phyloP scores from a whole-genome alignment of 2,888 invertebrate genomes.

The Rhagonycha fulva region DNA sequence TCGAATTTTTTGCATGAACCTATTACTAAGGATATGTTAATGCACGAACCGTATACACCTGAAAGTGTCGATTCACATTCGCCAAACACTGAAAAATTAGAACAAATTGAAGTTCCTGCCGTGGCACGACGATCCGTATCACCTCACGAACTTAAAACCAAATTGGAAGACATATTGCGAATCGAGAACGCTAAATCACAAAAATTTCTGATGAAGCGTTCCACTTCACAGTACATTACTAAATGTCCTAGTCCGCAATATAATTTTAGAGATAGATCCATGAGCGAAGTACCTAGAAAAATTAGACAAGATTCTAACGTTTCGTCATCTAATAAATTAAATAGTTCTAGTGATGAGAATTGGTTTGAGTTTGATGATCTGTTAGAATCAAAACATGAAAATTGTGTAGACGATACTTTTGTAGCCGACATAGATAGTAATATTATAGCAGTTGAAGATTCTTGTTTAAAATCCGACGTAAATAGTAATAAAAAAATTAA shows the following conservation, averaged over 20 bases:
- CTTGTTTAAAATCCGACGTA: constrained; percentile 1
- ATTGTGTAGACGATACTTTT: constrained; percentile 12
- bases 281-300: constrained; percentile 45
- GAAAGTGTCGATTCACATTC: constrained; percentile 80
- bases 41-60: constrained; percentile 79
- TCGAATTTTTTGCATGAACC: constrained; percentile 59
- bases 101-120: constrained; percentile 42
- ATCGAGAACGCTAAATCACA: constrained; percentile 38
- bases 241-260: constrained; percentile 19
- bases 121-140: constrained; percentile 56
- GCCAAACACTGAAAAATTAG: constrained; percentile 61
- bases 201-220: constrained; percentile 40
- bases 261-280: constrained; percentile 39
- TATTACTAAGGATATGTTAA: constrained; percentile 54
- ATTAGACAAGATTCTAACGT: constrained; percentile 38
- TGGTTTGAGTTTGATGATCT: constrained; percentile 55
- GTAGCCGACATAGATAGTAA: not conserved
- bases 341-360: constrained; percentile 56
- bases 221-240: constrained; percentile 42
- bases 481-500: constrained; percentile 15
- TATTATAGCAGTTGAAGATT: constrained; percentile 10
- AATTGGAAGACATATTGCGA: constrained; percentile 59
- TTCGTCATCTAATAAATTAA: constrained; percentile 43
- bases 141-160: constrained; percentile 65
- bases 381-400: constrained; percentile 15